Evolutionary conservation across 1,140 invertebrate species (phyloP).

Genomic region (Melipona quadrifasciata): DNA sequence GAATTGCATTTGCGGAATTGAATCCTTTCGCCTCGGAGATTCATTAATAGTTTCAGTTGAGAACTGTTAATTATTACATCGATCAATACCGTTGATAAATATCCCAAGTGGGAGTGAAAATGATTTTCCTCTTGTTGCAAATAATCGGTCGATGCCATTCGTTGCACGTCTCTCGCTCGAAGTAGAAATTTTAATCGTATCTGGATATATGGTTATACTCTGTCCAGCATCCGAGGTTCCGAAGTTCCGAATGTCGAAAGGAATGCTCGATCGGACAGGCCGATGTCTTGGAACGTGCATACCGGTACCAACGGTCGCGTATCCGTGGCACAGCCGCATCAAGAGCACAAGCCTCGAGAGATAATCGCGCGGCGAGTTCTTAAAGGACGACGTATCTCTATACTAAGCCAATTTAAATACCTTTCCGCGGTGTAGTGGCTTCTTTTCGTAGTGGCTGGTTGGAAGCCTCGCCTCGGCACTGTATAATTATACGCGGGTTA

Average conservation of each 20-base stretch:
- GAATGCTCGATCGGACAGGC: constrained; percentile 39
- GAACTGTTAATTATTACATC: neutral
- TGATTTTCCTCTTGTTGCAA: neutral
- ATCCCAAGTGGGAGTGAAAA: neutral
- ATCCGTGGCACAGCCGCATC: neutral
- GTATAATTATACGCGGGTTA: constrained; percentile 66
- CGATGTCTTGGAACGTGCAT: constrained; percentile 38
- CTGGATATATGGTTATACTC: neutral
- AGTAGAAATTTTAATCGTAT: neutral
- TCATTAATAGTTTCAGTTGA: neutral
- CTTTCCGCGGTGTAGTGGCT: constrained; percentile 45
- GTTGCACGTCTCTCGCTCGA: neutral
- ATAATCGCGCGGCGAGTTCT: constrained; percentile 62
- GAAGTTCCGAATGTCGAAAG: constrained; percentile 30
- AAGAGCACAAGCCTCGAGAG: constrained; percentile 45
- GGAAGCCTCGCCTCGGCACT: constrained; percentile 40
- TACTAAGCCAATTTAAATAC: constrained; percentile 66
- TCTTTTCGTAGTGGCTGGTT: constrained; percentile 43
- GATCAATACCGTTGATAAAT: neutral
- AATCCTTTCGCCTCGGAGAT: neutral
- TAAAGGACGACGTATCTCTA: constrained; percentile 59
- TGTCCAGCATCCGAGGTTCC: neutral
- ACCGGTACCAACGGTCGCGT: constrained; percentile 4
- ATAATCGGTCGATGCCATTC: neutral
- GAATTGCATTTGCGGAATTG: neutral